These are phyloP conservation scores for Caranx ignobilis DNA, from an alignment of 2,113 vertebrate genomes.

Conservation along the genomic window DNA sequence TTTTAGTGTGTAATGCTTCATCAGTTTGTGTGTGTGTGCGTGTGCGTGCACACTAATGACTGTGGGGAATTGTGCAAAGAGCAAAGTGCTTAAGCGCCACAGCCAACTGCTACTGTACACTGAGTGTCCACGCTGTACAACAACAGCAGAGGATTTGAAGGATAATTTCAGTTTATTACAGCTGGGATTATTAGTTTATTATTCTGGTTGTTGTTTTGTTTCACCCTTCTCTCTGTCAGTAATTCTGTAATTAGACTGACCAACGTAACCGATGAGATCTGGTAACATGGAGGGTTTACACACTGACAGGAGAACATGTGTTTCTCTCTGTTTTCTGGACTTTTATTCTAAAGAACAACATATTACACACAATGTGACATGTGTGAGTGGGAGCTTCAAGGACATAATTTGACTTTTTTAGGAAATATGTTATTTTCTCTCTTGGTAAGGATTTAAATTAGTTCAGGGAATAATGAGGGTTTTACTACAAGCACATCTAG, in stretches of 20 bases:
- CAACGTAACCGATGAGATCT: background rate
- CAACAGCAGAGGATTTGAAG: conserved; percentile 6
- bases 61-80: background rate
- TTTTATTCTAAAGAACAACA: background rate
- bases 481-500: background rate
- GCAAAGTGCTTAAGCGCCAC: background rate
- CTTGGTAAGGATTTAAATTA: background rate
- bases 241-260: background rate
- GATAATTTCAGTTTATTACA: background rate
- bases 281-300: background rate
- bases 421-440: background rate
- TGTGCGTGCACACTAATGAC: background rate
- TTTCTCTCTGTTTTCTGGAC: background rate
- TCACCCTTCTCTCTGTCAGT: background rate
- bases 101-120: background rate
- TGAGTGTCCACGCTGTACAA: background rate
- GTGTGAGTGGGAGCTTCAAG: background rate
- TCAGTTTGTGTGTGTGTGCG: background rate
- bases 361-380: background rate
- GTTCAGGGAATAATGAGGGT: too few relatives aligned
- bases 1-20: background rate
- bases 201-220: background rate
- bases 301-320: background rate
- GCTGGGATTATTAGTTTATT: background rate
- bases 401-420: background rate